Percentiles rank a stretch among this genome's conserved stretches.
Evolutionary conservation across 2,797 vertebrate genomes (phyloP).

Genomic region (Brachyalestes nurse): DNA sequence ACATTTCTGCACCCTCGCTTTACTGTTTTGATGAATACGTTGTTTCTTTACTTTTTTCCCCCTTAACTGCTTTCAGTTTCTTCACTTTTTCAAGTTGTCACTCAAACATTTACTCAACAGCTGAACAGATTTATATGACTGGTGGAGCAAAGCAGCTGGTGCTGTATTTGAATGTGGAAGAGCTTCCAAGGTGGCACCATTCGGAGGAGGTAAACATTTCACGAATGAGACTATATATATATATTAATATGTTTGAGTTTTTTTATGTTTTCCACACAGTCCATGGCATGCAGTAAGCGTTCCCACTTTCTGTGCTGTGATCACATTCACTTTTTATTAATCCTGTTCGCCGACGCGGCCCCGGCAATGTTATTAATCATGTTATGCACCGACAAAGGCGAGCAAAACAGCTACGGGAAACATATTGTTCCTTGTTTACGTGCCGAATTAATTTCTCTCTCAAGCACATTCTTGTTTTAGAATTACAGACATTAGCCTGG

Average conservation of each 20-base stretch:
- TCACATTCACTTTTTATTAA: conserved; percentile 56
- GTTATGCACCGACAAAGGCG: conserved; percentile 47
- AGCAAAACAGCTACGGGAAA: conserved; percentile 65
- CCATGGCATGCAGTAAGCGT: background rate
- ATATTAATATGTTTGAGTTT: conserved; percentile 68
- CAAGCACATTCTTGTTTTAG: conserved; percentile 69
- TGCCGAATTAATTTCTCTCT: conserved; percentile 70
- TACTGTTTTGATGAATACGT: conserved; percentile 44
- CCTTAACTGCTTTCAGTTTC: conserved; percentile 27
- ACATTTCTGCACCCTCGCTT: conserved; percentile 37
- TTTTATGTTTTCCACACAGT: conserved; percentile 51
- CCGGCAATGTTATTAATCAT: conserved; percentile 70
- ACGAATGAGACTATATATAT: conserved; percentile 69
- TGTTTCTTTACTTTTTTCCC: conserved; percentile 7
- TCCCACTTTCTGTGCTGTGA: conserved; percentile 22
- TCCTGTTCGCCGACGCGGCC: conserved; percentile 63
- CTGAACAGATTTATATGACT: conserved; percentile 29
- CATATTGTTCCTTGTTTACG: conserved; percentile 68
- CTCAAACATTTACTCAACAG: conserved; percentile 40
- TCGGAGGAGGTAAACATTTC: conserved; percentile 69
- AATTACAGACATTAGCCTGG: conserved; percentile 66
- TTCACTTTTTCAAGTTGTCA: conserved; percentile 29
- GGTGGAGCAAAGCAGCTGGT: conserved; percentile 53
- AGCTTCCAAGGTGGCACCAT: conserved; percentile 63
- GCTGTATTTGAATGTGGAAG: conserved; percentile 48